Conservation (phyloP, 1,140 invertebrate species). For the Hypsibius dujardini region DNA sequence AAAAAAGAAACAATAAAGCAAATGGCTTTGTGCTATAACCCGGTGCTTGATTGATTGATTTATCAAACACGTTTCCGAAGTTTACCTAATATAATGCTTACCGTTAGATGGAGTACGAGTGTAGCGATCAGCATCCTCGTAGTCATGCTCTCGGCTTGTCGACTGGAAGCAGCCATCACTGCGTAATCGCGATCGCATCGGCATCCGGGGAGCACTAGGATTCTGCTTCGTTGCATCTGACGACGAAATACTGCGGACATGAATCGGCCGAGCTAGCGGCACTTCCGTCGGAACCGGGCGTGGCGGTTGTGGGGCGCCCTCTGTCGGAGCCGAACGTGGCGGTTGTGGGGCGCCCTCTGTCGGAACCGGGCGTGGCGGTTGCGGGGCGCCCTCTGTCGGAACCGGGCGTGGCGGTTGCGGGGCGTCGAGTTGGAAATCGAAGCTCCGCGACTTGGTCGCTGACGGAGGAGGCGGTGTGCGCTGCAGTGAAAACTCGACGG, state of each 20-base stretch:
- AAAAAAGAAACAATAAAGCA: no score
- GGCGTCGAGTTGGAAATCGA: neutral
- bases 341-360: no score
- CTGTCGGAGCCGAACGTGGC: no score
- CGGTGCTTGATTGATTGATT: no score
- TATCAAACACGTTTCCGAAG: no score
- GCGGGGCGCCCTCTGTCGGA: neutral
- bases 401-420: neutral
- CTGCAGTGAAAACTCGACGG: no score
- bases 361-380: no score
- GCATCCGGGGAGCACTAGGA: neutral
- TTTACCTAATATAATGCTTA: no score
- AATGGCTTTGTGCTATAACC: no score
- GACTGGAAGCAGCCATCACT: neutral
- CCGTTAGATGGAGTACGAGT: neutral
- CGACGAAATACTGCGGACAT: neutral
- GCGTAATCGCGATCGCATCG: neutral
- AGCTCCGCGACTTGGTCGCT: neutral
- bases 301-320: no score
- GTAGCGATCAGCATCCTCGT: neutral
- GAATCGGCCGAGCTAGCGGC: neutral
- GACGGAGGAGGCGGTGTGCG: neutral
- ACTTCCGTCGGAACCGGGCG: neutral
- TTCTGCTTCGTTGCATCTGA: neutral
- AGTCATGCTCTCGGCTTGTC: neutral